Evolutionary conservation across 1,140 invertebrate species (phyloP), one percentile per base, ranked within the genome.

Genomic region (Polyergus mexicanus): DNA sequence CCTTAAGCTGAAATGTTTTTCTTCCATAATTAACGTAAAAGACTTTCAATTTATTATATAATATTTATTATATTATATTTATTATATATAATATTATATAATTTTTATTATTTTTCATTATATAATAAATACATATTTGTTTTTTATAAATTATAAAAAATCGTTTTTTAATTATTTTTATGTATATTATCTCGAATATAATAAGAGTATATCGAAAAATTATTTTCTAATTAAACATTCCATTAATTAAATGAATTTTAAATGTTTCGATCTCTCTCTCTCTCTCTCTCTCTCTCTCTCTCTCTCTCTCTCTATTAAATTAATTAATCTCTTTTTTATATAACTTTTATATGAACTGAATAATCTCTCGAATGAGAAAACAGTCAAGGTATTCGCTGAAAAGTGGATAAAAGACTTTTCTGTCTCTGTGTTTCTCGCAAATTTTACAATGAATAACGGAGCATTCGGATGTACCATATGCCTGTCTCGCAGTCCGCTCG

Each of bases 161-260:
- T 3, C 5, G 16, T 51, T 51, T 51, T 19, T 13, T 0, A 71
- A 6, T n/a, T 11, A n/a, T 35, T 54, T 54, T 35, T 22, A n/a
- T 6, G 2, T 22, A 11, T 47, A 56, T 35, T 38, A 58, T 25
- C 2, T 11, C 13, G 19, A 41, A 38, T 25, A 58, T 22, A 22
- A 54, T 16, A 25, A 58, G 41, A 58, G 22, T 2, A 0, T 0
- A 58, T 10, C 11, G 13, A 47, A 51, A 13, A 19, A 22, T 16
- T 75, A 22, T 10, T 19, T 54, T 62, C 32, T 44, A 76, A 76
- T 41, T 19, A 7, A 58, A 16, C 13, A 2, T 2, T 44, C 8
- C 47, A 32, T 19, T 58, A 54, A 72, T 74, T 35, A 74, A 74
- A 74, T n/a, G 7, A 25, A 58, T 25, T 75, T 38, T 25, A 13